phyloP scores from a whole-genome alignment of 2,113 vertebrate species.

The Chunga burmeisteri region DNA sequence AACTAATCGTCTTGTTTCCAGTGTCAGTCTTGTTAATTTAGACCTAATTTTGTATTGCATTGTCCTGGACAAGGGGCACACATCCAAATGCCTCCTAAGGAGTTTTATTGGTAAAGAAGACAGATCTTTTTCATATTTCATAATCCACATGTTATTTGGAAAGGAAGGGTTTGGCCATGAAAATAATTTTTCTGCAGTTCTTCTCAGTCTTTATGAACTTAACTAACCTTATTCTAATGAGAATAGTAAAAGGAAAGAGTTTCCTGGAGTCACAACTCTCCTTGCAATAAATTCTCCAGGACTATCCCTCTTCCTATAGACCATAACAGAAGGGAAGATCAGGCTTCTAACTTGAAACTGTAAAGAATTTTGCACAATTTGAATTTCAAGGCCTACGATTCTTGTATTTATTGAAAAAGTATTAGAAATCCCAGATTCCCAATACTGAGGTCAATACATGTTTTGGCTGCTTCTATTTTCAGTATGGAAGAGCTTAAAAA shows the following conservation, averaged over 20 bases:
- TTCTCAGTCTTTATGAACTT: not conserved
- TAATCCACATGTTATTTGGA: not conserved
- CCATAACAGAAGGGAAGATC: not conserved
- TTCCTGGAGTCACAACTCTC: not conserved
- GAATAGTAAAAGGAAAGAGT: not conserved
- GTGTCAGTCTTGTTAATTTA: not conserved
- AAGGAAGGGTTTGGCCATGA: not conserved
- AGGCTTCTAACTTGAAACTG: not conserved
- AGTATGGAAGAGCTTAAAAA: not conserved
- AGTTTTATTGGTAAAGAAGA: not conserved
- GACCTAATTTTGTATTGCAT: not conserved
- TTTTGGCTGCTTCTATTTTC: not conserved
- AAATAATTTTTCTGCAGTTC: not conserved
- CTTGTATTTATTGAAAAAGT: not conserved
- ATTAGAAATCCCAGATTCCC: not conserved
- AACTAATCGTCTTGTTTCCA: not conserved
- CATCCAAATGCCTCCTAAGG: not conserved
- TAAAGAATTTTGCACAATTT: not conserved
- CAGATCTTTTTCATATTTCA: not conserved
- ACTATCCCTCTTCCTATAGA: not conserved
- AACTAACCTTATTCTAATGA: not conserved
- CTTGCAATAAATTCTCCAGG: not conserved
- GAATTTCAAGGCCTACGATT: not conserved
- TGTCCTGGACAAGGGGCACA: not conserved
- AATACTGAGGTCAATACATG: not conserved